These are phyloP conservation scores for Adelges cooleyi DNA, from an alignment of 1,140 invertebrate genomes.

Conservation along the genomic window DNA sequence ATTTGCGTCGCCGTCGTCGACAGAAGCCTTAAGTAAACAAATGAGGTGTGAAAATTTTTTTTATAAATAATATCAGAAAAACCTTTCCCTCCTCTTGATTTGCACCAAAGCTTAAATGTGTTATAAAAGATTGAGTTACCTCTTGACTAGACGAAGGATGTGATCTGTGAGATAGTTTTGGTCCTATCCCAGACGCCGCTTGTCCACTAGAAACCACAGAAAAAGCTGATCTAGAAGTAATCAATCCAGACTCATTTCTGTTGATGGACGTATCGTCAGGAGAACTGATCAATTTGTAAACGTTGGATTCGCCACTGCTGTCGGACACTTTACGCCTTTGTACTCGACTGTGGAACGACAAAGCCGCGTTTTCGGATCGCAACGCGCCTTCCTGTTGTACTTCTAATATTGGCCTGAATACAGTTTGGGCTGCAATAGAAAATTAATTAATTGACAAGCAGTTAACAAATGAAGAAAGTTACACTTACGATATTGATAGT, in stretches of 20 bases:
- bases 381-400: background rate
- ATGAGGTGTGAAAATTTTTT: background rate
- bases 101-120: too few species aligned
- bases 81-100: background rate
- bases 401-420: slow-evolving; percentile 23
- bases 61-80: background rate
- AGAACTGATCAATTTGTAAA: slow-evolving; percentile 7
- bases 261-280: slow-evolving; percentile 3
- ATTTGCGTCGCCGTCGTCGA: slow-evolving; percentile 32
- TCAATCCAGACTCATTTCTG: background rate
- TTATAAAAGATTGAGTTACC: background rate
- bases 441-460: background rate
- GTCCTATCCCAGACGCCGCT: background rate
- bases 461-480: background rate
- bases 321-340: slow-evolving; percentile 16
- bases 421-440: slow-evolving; percentile 18
- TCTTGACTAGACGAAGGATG: slow-evolving; percentile 31
- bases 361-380: background rate
- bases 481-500: slow-evolving; percentile 17
- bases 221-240: slow-evolving; percentile 11
- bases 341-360: background rate
- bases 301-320: slow-evolving; percentile 20
- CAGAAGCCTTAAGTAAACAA: slow-evolving; percentile 1
- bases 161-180: slow-evolving; percentile 23
- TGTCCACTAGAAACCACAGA: background rate